Conservation (phyloP, 2,797 vertebrate species). For the Adelosebastes latens region DNA sequence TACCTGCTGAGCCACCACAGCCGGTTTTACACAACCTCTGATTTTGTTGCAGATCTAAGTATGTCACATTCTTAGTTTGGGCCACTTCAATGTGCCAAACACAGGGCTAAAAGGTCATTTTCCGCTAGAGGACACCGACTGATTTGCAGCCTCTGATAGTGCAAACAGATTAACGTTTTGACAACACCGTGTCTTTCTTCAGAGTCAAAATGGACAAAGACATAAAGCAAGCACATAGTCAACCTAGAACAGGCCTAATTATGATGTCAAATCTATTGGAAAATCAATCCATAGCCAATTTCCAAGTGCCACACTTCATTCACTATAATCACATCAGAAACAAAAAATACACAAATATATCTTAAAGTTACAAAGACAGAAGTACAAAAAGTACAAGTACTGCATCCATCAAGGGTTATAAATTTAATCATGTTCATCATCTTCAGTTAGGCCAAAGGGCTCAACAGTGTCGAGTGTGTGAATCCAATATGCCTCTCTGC, state of each 20-base stretch:
- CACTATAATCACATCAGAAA: background rate
- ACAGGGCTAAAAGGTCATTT: background rate
- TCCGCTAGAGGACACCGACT: background rate
- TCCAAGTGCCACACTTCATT: background rate
- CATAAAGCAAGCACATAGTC: background rate
- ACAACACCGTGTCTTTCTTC: background rate
- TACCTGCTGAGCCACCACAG: background rate
- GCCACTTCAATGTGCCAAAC: background rate
- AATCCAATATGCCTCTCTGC: no score
- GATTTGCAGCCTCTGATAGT: background rate
- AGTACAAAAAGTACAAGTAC: background rate
- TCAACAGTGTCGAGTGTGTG: background rate
- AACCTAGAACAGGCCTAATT: accelerated
- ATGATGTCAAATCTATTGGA: background rate
- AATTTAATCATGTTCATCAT: background rate
- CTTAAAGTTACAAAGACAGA: background rate
- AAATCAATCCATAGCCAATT: background rate
- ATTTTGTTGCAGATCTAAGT: background rate
- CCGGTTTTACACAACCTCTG: background rate
- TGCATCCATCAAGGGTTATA: background rate
- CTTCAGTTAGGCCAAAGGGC: background rate
- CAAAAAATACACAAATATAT: background rate
- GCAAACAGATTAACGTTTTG: background rate
- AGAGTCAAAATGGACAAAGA: background rate
- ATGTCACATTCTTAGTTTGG: background rate